Conservation (phyloP, 2,888 invertebrate genomes). For the Rhingia rostrata region DNA sequence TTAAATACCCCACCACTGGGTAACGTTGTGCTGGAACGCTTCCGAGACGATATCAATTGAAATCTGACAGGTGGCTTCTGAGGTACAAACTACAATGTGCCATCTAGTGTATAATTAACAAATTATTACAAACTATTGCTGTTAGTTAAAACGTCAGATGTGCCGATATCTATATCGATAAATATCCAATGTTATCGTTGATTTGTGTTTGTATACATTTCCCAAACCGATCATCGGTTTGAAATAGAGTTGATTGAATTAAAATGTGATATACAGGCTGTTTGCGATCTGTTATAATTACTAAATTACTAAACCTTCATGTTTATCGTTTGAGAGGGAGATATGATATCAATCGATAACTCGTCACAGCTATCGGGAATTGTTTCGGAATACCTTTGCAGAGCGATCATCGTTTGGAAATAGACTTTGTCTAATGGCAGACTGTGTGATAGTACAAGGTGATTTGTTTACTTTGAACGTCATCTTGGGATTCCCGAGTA, state of each 20-base stretch:
- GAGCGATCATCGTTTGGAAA: constrained; percentile 42
- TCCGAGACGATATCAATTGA: neutral
- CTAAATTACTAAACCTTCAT: constrained; percentile 1
- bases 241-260: constrained; percentile 1
- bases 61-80: constrained; percentile 7
- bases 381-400: constrained; percentile 6
- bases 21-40: neutral
- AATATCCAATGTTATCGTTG: neutral
- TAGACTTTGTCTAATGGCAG: constrained; percentile 22
- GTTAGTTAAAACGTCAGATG: neutral
- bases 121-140: neutral
- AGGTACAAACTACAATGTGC: neutral
- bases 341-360: constrained; percentile 40
- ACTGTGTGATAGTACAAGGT: too few relatives aligned
- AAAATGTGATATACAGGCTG: neutral
- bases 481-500: neutral
- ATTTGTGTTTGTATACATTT: neutral
- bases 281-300: constrained; percentile 5
- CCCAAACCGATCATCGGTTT: constrained; percentile 1
- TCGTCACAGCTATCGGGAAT: constrained; percentile 20
- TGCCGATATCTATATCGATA: neutral
- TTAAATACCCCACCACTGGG: neutral
- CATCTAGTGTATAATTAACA: neutral
- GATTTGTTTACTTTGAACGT: neutral
- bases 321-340: constrained; percentile 6